Conservation (phyloP, 1,140 invertebrate genomes). For the Rhynchophorus ferrugineus region DNA sequence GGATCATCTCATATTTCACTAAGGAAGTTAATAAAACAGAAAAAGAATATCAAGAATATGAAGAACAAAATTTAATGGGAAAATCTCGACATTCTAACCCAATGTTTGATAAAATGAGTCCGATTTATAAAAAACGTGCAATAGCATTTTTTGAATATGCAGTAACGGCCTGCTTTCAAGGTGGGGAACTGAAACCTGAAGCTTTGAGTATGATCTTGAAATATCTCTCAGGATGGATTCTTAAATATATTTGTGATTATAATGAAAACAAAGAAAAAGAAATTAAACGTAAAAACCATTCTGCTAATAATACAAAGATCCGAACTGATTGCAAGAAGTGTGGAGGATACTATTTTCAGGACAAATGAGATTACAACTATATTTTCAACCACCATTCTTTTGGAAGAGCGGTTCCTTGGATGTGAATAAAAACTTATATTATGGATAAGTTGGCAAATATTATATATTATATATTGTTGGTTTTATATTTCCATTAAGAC, state of each 20-base stretch:
- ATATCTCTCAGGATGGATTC: constrained; percentile 1
- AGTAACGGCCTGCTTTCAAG: constrained; percentile 12
- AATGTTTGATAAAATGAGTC: constrained; percentile 10
- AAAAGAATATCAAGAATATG: constrained; percentile 16
- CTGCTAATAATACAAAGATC: not conserved
- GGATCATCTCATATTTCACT: constrained; percentile 21
- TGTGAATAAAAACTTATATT: too few relatives aligned
- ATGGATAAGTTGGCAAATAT: too few relatives aligned
- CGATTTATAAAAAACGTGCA: constrained; percentile 7
- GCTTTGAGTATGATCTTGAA: constrained; percentile 10
- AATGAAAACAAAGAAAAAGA: not conserved
- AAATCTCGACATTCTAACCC: constrained; percentile 10
- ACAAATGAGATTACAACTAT: not conserved
- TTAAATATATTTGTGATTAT: not conserved
- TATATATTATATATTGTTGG: too few relatives aligned
- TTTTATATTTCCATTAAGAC: too few relatives aligned
- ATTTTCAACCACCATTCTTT: too few relatives aligned
- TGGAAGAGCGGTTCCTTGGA: too few relatives aligned
- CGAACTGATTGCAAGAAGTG: constrained; percentile 12
- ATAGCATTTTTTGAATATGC: constrained; percentile 18
- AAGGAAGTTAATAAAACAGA: constrained; percentile 12
- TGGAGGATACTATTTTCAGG: constrained; percentile 12
- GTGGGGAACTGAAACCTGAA: not conserved
- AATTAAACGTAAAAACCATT: not conserved
- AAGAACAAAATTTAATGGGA: constrained; percentile 9